These are phyloP conservation scores for Danio choprae DNA, from an alignment of 2,797 vertebrate species.

Conservation along the genomic window DNA sequence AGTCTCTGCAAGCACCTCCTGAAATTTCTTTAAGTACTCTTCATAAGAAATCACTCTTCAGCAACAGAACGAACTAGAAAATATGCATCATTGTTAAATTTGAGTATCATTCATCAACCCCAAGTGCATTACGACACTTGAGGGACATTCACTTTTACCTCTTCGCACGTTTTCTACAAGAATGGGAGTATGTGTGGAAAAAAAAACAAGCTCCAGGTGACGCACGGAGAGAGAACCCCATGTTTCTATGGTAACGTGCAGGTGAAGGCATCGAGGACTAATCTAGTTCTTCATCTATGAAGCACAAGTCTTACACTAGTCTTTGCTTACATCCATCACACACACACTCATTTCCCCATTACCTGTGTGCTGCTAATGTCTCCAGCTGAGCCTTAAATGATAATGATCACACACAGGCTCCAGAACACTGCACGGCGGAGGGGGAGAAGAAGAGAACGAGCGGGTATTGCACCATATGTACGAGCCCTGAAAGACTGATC, in stretches of 20 bases:
- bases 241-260: conserved; percentile 84
- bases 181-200: conserved; percentile 8
- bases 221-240: conserved; percentile 72
- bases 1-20: not conserved
- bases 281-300: conserved; percentile 30
- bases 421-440: conserved; percentile 55
- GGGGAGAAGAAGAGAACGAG: conserved; percentile 4
- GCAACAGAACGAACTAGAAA: not conserved
- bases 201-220: conserved; percentile 76
- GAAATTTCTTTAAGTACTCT: not conserved
- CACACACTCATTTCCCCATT: not conserved
- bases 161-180: not conserved
- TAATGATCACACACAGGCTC: conserved; percentile 37
- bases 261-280: conserved; percentile 70
- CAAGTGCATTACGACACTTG: not conserved
- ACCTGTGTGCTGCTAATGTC: not conserved
- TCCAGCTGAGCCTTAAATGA: conserved; percentile 31
- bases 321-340: conserved; percentile 35
- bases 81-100: not conserved
- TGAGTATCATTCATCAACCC: not conserved
- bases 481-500: conserved; percentile 30
- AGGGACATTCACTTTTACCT: conserved; percentile 8
- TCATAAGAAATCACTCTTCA: not conserved
- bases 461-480: conserved; percentile 46
- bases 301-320: conserved; percentile 30